A percentile compares a stretch with the other conserved stretches of the same genome.
These are phyloP conservation scores for Euwallacea fornicatus DNA, from an alignment of 1,140 invertebrate genomes.

Conservation along the genomic window DNA sequence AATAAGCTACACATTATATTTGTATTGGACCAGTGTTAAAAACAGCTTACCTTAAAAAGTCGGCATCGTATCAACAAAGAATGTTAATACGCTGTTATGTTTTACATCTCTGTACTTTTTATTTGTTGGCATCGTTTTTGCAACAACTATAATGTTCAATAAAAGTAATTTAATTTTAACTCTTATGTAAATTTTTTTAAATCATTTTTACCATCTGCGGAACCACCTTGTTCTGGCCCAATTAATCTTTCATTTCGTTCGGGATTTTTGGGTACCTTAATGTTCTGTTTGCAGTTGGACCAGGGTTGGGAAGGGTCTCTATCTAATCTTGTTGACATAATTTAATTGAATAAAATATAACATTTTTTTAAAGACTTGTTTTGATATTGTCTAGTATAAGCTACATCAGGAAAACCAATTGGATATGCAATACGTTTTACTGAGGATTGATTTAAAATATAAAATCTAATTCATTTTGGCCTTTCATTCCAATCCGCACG, in stretches of 20 bases:
- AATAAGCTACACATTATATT: constrained; percentile 45
- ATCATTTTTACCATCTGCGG: constrained; percentile 40
- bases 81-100: constrained; percentile 44
- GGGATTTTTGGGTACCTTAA: constrained; percentile 18
- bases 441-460: constrained; percentile 45
- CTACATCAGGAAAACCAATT: constrained; percentile 35
- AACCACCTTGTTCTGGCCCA: constrained; percentile 40
- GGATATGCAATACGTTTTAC: constrained; percentile 46
- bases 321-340: constrained; percentile 46
- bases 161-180: constrained; percentile 50
- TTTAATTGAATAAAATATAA: constrained; percentile 45
- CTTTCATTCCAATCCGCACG: constrained; percentile 37
- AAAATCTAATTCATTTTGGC: constrained; percentile 38
- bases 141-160: constrained; percentile 43
- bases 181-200: constrained; percentile 46
- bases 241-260: constrained; percentile 6
- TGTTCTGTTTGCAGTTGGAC: constrained; percentile 24
- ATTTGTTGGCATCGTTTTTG: constrained; percentile 43
- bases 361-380: constrained; percentile 49
- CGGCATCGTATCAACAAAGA: constrained; percentile 40
- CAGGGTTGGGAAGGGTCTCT: constrained; percentile 41
- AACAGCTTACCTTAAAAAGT: constrained; percentile 44
- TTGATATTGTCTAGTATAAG: constrained; percentile 49
- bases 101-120: constrained; percentile 43
- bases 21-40: constrained; percentile 49